Percentiles rank a stretch among this genome's conserved stretches.
Evolutionary conservation across 37 sponge, comb jelly and placozoan species (phyloP).

Genomic region (Bolinopsis microptera): DNA sequence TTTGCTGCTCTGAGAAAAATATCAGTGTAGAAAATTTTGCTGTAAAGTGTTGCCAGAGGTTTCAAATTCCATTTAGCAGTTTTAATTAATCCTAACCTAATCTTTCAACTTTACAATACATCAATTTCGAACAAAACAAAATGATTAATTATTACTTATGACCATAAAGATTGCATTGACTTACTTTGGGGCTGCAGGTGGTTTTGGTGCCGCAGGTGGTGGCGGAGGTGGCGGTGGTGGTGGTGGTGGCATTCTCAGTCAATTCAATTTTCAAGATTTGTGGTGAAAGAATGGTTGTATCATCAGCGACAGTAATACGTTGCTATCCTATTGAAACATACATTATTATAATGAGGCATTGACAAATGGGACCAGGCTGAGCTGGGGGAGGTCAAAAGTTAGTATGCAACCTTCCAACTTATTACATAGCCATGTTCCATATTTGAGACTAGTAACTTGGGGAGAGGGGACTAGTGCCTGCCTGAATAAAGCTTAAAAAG

Average conservation of each 20-base stretch:
- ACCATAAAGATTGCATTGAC: background rate
- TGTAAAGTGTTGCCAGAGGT: too few relatives aligned
- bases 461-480: too few relatives aligned
- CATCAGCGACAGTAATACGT: background rate
- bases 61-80: background rate
- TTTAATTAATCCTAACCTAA: background rate
- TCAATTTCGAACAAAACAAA: too few relatives aligned
- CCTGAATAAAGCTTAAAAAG: too few relatives aligned
- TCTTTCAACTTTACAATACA: background rate
- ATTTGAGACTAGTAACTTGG: too few relatives aligned
- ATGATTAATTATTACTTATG: too few relatives aligned
- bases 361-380: too few relatives aligned
- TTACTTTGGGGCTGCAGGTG: background rate
- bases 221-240: constrained; percentile 45
- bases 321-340: background rate
- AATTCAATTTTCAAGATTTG: background rate
- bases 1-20: background rate
- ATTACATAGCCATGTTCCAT: too few relatives aligned
- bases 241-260: background rate
- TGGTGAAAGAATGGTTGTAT: background rate
- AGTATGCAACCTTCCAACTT: too few relatives aligned
- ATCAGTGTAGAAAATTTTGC: background rate
- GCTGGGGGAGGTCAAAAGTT: too few relatives aligned
- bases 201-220: background rate
- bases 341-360: too few relatives aligned